These are phyloP conservation scores for Drosophila mayri DNA, from an alignment of 1,140 invertebrate species.

Conservation along the genomic window DNA sequence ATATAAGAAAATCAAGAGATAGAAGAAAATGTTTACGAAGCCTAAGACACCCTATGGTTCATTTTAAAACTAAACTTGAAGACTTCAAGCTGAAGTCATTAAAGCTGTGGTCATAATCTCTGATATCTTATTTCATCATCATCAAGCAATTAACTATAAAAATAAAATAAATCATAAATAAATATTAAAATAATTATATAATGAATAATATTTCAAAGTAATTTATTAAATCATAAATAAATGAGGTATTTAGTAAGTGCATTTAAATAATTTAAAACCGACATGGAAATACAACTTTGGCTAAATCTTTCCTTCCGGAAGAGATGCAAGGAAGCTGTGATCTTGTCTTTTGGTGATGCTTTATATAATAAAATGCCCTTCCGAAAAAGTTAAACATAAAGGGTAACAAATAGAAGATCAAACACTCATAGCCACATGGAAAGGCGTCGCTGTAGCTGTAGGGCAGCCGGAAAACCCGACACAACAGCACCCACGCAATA, in stretches of 20 bases:
- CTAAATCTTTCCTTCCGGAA: not conserved
- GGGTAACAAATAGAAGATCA: not conserved
- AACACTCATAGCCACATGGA: conserved; percentile 2
- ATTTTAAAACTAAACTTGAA: not conserved
- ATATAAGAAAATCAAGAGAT: not conserved
- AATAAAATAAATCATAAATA: not conserved
- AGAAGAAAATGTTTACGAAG: not conserved
- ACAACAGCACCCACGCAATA: conserved; percentile 22
- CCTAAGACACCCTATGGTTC: too few species aligned
- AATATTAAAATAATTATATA: too few species aligned
- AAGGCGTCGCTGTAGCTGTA: conserved; percentile 7
- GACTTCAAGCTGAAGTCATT: too few species aligned
- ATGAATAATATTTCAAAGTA: not conserved
- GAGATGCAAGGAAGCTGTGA: not conserved
- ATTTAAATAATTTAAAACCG: not conserved
- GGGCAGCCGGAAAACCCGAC: conserved; percentile 32
- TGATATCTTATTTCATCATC: too few species aligned
- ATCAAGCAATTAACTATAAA: not conserved
- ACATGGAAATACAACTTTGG: not conserved
- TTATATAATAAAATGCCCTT: not conserved
- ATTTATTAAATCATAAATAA: not conserved
- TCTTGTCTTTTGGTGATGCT: not conserved
- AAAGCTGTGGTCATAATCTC: too few species aligned
- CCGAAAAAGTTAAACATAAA: not conserved
- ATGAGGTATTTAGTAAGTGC: not conserved